phyloP scores from a whole-genome alignment of 2,113 vertebrate species.

The Trogon surrucura region DNA sequence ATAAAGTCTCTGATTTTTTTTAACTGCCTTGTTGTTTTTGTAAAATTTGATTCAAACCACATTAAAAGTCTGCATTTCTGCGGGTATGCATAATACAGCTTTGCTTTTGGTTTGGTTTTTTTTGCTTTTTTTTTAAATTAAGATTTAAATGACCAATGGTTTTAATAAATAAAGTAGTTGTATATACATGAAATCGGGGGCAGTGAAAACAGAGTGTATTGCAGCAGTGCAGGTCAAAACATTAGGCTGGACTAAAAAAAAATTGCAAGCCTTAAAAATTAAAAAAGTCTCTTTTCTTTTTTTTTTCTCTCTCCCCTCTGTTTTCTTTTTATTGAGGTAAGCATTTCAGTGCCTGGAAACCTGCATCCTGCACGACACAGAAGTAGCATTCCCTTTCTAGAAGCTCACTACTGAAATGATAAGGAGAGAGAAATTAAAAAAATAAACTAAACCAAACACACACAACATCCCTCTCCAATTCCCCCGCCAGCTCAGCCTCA shows the following conservation, averaged over 20 bases:
- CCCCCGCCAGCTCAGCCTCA: constrained; percentile 14
- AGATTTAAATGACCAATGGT: constrained; percentile 63
- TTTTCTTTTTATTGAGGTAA: constrained; percentile 68
- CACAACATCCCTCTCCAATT: neutral
- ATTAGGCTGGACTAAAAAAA: constrained; percentile 61
- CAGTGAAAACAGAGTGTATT: constrained; percentile 33
- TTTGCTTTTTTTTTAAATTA: neutral
- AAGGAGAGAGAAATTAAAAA: neutral
- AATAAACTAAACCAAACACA: neutral
- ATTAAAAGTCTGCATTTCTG: neutral
- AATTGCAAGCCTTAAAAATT: constrained; percentile 53
- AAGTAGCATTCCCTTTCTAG: neutral
- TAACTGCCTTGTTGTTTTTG: neutral
- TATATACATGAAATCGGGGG: constrained; percentile 75
- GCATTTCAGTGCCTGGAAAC: constrained; percentile 64
- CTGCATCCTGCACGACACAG: neutral
- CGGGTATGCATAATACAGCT: constrained; percentile 11
- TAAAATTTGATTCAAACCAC: neutral
- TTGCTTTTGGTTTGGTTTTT: neutral
- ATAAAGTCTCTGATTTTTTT: neutral
- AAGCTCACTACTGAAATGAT: neutral
- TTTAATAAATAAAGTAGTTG: constrained; percentile 84
- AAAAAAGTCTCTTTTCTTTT: neutral
- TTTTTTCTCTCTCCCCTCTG: neutral
- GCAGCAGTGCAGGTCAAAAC: constrained; percentile 46